Evolutionary conservation across 2,797 vertebrate species (phyloP).

Genomic region (Borostomias antarcticus): DNA sequence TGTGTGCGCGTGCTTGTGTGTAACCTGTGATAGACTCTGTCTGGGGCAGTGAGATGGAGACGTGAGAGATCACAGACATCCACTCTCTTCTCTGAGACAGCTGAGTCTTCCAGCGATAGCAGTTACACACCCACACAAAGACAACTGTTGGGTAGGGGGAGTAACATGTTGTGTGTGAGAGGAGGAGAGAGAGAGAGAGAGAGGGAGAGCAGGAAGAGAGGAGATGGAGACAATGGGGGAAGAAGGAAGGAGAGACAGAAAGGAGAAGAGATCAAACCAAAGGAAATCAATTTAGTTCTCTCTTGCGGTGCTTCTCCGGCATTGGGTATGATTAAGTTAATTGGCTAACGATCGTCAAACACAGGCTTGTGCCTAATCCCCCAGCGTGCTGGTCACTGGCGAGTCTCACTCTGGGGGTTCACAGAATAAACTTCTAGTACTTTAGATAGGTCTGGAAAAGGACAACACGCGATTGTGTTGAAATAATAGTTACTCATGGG

Average conservation of each 20-base stretch:
- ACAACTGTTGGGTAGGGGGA: conserved; percentile 34
- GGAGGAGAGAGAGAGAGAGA: conserved; percentile 44
- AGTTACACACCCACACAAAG: conserved; percentile 28
- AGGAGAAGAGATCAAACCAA: conserved; percentile 55
- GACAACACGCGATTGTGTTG: not conserved
- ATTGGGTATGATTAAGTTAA: conserved; percentile 69
- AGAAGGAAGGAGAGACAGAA: conserved; percentile 40
- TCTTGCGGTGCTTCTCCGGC: conserved; percentile 61
- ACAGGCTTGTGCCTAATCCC: conserved; percentile 59
- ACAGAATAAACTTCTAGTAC: not conserved
- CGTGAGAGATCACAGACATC: conserved; percentile 14
- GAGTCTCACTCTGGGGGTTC: conserved; percentile 43
- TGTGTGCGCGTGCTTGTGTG: conserved; percentile 21
- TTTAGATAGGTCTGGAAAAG: not conserved
- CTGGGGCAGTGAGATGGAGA: conserved; percentile 19
- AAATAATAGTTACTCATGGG: no score
- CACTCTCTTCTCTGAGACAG: conserved; percentile 38
- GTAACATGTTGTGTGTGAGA: conserved; percentile 33
- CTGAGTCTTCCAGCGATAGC: conserved; percentile 39
- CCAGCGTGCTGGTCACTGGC: conserved; percentile 37
- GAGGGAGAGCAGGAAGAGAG: conserved; percentile 30
- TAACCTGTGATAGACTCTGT: conserved; percentile 19
- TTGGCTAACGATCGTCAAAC: conserved; percentile 70
- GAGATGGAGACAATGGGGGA: conserved; percentile 51
- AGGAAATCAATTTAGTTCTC: conserved; percentile 65